Conservation (phyloP, 1,140 invertebrate species). For the Phymastichus coffea region DNA sequence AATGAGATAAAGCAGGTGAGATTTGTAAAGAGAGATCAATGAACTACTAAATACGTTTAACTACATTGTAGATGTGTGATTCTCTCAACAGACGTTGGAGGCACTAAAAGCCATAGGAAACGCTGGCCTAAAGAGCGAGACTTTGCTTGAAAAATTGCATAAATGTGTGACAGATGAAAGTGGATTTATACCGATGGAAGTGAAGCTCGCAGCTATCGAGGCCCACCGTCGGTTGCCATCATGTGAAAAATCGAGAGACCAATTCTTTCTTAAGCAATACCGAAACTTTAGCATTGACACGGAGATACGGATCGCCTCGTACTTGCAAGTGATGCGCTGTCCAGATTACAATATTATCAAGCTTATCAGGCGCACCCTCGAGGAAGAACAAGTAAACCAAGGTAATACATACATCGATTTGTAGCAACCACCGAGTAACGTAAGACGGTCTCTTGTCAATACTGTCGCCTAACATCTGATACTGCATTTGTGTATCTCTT, state of each 20-base stretch:
- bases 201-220: constrained; percentile 70
- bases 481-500: constrained; percentile 23
- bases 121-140: constrained; percentile 70
- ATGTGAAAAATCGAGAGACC: constrained; percentile 58
- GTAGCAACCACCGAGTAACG: neutral
- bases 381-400: constrained; percentile 84
- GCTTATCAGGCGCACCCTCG: constrained; percentile 69
- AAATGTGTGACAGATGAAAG: constrained; percentile 62
- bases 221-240: constrained; percentile 70
- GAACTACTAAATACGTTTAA: neutral
- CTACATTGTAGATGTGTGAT: neutral
- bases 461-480: too few species aligned
- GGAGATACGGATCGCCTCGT: constrained; percentile 85
- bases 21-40: too few species aligned
- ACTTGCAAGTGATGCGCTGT: constrained; percentile 87
- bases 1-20: constrained; percentile 40
- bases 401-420: constrained; percentile 55
- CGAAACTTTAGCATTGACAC: constrained; percentile 72
- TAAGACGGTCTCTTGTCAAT: too few species aligned
- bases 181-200: constrained; percentile 59
- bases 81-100: constrained; percentile 63
- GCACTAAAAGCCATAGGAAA: constrained; percentile 86
- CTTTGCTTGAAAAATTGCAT: constrained; percentile 61
- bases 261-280: constrained; percentile 69
- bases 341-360: constrained; percentile 74